Conservation (phyloP, 2,113 vertebrate species). For the Mormyrus lacerda region DNA sequence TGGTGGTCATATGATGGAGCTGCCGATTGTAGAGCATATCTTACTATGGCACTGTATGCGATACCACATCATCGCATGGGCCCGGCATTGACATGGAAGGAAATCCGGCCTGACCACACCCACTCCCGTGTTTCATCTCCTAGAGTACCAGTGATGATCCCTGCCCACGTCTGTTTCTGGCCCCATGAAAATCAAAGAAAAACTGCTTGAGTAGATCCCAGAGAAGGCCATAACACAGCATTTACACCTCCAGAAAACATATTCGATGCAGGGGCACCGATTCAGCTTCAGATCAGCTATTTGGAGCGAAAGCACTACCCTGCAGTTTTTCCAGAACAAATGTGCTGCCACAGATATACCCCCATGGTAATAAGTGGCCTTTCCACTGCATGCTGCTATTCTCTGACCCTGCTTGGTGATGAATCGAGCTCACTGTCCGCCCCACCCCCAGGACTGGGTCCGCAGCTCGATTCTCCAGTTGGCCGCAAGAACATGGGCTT, state of each 20-base stretch:
- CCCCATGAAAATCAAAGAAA: background rate
- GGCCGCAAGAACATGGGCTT: background rate
- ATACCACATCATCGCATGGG: background rate
- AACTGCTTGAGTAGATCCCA: background rate
- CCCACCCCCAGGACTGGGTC: background rate
- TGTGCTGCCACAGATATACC: slow-evolving; percentile 32
- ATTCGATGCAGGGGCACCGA: slow-evolving; percentile 34
- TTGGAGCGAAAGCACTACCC: slow-evolving; percentile 31
- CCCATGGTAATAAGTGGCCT: slow-evolving; percentile 42
- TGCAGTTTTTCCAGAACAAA: slow-evolving; percentile 42
- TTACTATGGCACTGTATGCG: background rate
- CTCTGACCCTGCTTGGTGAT: slow-evolving; percentile 37
- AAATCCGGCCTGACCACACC: background rate
- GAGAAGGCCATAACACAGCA: slow-evolving; percentile 19
- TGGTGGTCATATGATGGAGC: background rate
- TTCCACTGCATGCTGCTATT: slow-evolving; percentile 42
- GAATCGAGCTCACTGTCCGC: slow-evolving; percentile 19
- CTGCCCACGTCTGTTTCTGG: background rate
- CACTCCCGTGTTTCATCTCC: background rate
- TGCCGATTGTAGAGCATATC: background rate
- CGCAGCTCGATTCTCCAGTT: background rate
- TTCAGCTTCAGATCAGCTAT: slow-evolving; percentile 43
- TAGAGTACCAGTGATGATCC: background rate
- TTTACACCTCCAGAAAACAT: slow-evolving; percentile 37
- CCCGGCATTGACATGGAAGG: background rate